These are phyloP conservation scores for Cotesia typhae DNA, from an alignment of 1,140 invertebrate species.

Conservation along the genomic window DNA sequence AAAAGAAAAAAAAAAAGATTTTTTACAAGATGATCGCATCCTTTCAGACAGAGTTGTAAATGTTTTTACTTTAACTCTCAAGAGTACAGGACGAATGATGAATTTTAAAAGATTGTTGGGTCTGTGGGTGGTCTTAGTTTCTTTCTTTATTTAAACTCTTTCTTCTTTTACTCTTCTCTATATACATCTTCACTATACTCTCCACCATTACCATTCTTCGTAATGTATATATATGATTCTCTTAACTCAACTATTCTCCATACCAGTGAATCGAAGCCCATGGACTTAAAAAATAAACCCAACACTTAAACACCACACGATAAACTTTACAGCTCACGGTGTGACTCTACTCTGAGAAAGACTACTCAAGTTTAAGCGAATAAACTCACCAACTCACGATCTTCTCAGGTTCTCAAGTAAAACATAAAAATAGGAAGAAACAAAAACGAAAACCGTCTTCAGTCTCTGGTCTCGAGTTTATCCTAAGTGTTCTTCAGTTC, in stretches of 20 bases:
- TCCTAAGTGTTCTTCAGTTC: conserved; percentile 5
- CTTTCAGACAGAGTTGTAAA: too few relatives aligned
- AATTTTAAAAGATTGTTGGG: conserved; percentile 13
- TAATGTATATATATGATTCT: background rate
- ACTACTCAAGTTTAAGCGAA: conserved; percentile 11
- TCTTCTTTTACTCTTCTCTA: background rate
- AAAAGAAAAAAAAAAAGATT: too few relatives aligned
- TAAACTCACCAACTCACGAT: conserved; percentile 30
- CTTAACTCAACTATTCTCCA: background rate
- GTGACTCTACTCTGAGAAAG: background rate
- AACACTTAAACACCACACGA: conserved; percentile 17
- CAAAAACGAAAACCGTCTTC: background rate
- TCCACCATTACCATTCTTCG: too few relatives aligned
- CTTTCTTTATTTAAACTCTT: too few relatives aligned
- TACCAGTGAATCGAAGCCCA: background rate
- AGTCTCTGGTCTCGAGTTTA: conserved; percentile 3
- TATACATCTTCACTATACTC: too few relatives aligned
- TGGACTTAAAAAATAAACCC: too few relatives aligned
- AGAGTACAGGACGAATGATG: conserved; percentile 8
- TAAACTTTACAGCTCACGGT: conserved; percentile 33
- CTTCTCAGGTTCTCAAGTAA: conserved; percentile 9
- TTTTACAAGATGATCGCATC: too few relatives aligned
- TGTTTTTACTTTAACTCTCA: too few relatives aligned
- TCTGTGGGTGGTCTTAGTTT: conserved; percentile 15
- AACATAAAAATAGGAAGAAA: background rate